These are phyloP conservation scores for Peromyscus eremicus DNA, from an alignment of 2,797 vertebrate species.

Conservation along the genomic window DNA sequence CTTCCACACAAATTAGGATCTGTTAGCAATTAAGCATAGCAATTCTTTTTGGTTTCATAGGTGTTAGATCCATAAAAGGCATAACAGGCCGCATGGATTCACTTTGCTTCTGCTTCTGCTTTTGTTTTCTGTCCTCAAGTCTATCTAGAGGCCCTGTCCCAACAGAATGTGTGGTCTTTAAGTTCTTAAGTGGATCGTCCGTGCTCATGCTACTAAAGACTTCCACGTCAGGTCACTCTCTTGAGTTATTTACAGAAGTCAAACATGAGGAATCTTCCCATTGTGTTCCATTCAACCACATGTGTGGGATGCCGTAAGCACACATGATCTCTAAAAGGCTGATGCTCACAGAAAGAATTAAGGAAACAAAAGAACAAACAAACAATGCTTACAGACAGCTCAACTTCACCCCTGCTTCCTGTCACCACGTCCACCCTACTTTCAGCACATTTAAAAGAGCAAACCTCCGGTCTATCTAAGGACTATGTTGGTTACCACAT, in stretches of 20 bases:
- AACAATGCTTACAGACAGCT: constrained; percentile 92
- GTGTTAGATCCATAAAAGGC: constrained; percentile 82
- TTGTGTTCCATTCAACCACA: constrained; percentile 76
- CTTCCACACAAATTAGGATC: constrained; percentile 72
- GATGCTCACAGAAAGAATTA: constrained; percentile 88
- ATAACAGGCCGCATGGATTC: constrained; percentile 83
- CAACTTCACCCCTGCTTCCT: constrained; percentile 89
- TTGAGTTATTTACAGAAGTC: constrained; percentile 66
- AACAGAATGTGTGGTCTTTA: constrained; percentile 71
- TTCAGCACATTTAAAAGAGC: constrained; percentile 86
- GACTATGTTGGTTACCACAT: constrained; percentile 92
- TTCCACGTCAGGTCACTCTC: constrained; percentile 62
- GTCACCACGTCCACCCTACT: constrained; percentile 76
- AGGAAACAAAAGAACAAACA: constrained; percentile 86
- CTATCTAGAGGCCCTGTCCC: constrained; percentile 81
- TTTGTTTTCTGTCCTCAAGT: constrained; percentile 80
- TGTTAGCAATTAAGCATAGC: constrained; percentile 72
- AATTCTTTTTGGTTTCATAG: constrained; percentile 80
- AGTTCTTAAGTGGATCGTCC: constrained; percentile 72
- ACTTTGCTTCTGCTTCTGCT: constrained; percentile 74
- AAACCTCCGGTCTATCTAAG: constrained; percentile 83
- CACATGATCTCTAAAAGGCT: constrained; percentile 91
- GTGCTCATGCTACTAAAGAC: constrained; percentile 71
- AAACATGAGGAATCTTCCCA: background rate
- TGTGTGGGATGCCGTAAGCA: constrained; percentile 93